A percentile compares a stretch with the other conserved stretches of the same genome.
These are phyloP conservation scores for Taenioides sp. DNA, from an alignment of 2,797 vertebrate species.

Conservation along the genomic window DNA sequence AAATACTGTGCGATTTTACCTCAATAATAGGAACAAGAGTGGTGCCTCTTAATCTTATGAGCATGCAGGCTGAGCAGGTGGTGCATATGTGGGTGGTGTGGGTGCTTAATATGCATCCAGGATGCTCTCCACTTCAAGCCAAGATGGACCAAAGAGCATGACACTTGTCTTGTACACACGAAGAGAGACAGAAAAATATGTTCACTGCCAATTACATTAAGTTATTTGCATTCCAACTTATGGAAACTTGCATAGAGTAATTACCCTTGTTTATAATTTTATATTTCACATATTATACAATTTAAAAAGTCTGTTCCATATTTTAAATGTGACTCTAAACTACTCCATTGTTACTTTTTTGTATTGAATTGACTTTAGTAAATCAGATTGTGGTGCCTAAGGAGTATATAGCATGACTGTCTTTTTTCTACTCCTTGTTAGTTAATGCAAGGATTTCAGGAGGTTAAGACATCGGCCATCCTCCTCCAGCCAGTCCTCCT, in stretches of 20 bases:
- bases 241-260: background rate
- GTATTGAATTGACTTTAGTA: no score
- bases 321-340: no score
- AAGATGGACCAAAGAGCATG: constrained; percentile 55
- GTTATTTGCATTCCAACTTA: background rate
- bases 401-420: no score
- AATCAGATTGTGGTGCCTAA: no score
- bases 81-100: constrained; percentile 64
- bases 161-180: constrained; percentile 43
- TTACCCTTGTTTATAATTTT: background rate
- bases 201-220: background rate
- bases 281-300: background rate
- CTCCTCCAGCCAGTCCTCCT: constrained; percentile 16
- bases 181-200: constrained; percentile 27
- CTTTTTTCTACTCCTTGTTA: no score
- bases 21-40: constrained; percentile 31
- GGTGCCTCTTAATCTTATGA: constrained; percentile 30
- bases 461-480: constrained; percentile 35
- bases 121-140: constrained; percentile 57
- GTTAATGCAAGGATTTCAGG: constrained; percentile 17
- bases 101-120: constrained; percentile 56
- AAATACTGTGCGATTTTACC: constrained; percentile 3
- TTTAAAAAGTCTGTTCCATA: background rate
- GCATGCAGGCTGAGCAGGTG: constrained; percentile 55
- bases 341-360: no score